phyloP scores from a whole-genome alignment of 2,888 invertebrate species.

The Anarsia innoxiella region DNA sequence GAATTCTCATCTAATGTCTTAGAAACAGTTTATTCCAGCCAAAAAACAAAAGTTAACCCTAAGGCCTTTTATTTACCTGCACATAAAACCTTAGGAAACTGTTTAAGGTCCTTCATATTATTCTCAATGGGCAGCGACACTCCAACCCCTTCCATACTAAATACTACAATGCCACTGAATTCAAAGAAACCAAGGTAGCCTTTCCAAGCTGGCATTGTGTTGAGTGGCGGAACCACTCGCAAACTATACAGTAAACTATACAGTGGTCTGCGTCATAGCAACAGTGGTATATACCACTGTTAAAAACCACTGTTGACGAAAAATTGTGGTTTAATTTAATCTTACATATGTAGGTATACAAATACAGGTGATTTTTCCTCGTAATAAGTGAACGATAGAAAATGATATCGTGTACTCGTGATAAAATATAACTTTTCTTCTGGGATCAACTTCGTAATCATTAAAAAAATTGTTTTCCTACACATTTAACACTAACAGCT shows the following conservation, averaged over 20 bases:
- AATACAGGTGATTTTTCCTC: no score
- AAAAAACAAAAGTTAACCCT: no score
- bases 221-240: constrained; percentile 34
- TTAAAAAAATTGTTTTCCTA: no score
- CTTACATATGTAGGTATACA: not conserved
- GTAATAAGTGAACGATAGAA: no score
- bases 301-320: constrained; percentile 43
- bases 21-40: no score
- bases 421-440: no score
- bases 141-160: constrained; percentile 73
- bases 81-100: constrained; percentile 18
- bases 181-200: constrained; percentile 51
- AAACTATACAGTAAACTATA: no score
- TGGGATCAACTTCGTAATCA: no score
- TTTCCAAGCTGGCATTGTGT: constrained; percentile 48
- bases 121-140: constrained; percentile 63
- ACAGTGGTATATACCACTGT: constrained; percentile 58
- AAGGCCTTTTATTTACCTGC: no score
- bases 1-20: no score
- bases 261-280: constrained; percentile 56
- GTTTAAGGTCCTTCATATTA: constrained; percentile 52
- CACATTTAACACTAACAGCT: no score
- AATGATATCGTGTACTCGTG: no score
- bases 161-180: constrained; percentile 76
- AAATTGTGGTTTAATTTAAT: not conserved